These are phyloP conservation scores for Spodoptera litura DNA, from an alignment of 1,140 invertebrate species.

Conservation along the genomic window DNA sequence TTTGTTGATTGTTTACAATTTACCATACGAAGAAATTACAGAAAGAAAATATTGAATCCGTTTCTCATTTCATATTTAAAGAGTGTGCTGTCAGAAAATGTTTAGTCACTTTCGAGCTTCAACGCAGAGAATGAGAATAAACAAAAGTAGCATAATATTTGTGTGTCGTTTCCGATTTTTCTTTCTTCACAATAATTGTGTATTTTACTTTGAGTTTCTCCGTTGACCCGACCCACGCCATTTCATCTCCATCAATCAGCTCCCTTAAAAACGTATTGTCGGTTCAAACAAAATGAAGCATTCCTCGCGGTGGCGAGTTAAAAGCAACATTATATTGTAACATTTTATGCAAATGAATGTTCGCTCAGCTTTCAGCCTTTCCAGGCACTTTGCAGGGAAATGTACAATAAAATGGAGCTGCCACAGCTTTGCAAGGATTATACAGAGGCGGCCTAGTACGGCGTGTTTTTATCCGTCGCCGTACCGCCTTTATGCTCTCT, in stretches of 20 bases:
- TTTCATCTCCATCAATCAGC: slow-evolving; percentile 60
- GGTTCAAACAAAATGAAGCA: slow-evolving; percentile 57
- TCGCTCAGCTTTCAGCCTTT: slow-evolving; percentile 60
- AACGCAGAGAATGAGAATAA: not conserved
- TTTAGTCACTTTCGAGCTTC: not conserved
- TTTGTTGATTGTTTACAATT: too few species aligned
- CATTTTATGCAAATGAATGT: slow-evolving; percentile 66
- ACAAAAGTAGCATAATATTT: slow-evolving; percentile 33
- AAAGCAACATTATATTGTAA: slow-evolving; percentile 61
- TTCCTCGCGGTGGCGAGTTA: slow-evolving; percentile 51
- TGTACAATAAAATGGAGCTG: slow-evolving; percentile 62
- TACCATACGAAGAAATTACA: not conserved
- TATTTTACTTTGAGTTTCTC: slow-evolving; percentile 8
- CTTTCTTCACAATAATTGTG: slow-evolving; percentile 26
- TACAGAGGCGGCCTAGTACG: slow-evolving; percentile 41
- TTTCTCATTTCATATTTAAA: not conserved
- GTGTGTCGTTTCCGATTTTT: slow-evolving; percentile 30
- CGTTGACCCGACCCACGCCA: slow-evolving; percentile 35
- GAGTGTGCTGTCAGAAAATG: not conserved
- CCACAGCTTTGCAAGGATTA: slow-evolving; percentile 55
- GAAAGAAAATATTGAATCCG: not conserved
- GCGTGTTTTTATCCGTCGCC: slow-evolving; percentile 49
- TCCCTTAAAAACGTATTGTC: slow-evolving; percentile 54
- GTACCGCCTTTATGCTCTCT: slow-evolving; percentile 43
- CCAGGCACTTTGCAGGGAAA: slow-evolving; percentile 60